Conservation (phyloP, 2,113 vertebrate species). For the Fulmarus glacialis region DNA sequence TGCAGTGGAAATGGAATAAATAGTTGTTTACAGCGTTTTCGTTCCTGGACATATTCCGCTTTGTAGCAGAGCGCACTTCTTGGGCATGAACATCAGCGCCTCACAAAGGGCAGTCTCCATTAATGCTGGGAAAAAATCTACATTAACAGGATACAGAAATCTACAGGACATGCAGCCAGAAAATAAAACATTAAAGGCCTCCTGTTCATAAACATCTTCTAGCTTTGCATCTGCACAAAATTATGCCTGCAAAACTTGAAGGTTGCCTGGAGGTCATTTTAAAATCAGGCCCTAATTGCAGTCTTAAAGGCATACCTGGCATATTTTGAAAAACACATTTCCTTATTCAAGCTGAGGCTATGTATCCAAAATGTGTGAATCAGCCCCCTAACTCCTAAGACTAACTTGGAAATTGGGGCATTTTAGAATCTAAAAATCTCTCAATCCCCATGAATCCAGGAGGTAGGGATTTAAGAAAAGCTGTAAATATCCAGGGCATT, state of each 20-base stretch:
- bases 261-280: slow-evolving; percentile 2
- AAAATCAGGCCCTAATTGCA: background rate
- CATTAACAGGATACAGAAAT: slow-evolving; percentile 2
- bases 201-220: background rate
- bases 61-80: background rate
- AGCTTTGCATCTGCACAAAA: background rate
- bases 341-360: background rate
- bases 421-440: background rate
- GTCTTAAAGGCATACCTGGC: background rate
- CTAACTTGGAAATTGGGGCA: background rate
- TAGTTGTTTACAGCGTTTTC: background rate
- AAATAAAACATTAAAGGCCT: slow-evolving; percentile 10
- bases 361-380: background rate
- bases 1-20: background rate
- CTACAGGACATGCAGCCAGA: background rate
- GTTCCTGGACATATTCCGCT: background rate
- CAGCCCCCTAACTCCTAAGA: background rate
- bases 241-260: background rate
- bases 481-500: background rate
- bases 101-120: background rate
- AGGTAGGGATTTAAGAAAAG: background rate
- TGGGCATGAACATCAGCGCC: background rate
- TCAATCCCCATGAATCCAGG: background rate
- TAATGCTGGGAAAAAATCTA: background rate
- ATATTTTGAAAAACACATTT: background rate